phyloP scores from a whole-genome alignment of 2,888 invertebrate species.

The Meliscaeva auricollis region DNA sequence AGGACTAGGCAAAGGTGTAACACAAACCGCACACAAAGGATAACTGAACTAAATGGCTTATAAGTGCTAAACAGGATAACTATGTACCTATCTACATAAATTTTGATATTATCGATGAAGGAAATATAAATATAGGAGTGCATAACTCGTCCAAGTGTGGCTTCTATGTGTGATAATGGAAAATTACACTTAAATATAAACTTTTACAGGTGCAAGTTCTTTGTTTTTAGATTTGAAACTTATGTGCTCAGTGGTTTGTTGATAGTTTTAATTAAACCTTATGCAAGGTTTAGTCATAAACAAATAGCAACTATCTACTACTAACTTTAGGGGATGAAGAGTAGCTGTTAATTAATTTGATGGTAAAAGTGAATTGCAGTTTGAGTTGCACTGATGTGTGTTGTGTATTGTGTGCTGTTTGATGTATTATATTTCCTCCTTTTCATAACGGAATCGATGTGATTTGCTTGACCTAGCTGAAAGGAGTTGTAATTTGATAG shows the following conservation, averaged over 20 bases:
- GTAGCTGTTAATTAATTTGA: slow-evolving; percentile 50
- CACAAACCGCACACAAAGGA: slow-evolving; percentile 29
- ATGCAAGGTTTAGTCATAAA: slow-evolving; percentile 45
- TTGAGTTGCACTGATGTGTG: slow-evolving; percentile 38
- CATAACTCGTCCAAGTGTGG: slow-evolving; percentile 31
- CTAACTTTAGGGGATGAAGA: slow-evolving; percentile 9
- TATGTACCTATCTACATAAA: neutral
- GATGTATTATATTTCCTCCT: slow-evolving; percentile 39
- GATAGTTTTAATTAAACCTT: slow-evolving; percentile 65
- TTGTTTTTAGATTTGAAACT: slow-evolving; percentile 23
- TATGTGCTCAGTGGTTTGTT: slow-evolving; percentile 39
- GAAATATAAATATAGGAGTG: slow-evolving; percentile 45
- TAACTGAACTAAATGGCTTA: slow-evolving; percentile 50
- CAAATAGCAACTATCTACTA: neutral
- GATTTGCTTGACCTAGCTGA: slow-evolving; percentile 63
- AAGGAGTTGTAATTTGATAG: slow-evolving; percentile 55
- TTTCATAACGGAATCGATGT: slow-evolving; percentile 29
- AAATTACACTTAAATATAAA: slow-evolving; percentile 10
- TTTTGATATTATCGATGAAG: slow-evolving; percentile 5
- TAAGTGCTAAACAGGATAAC: slow-evolving; percentile 27
- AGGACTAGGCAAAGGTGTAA: neutral
- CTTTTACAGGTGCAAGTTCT: slow-evolving; percentile 44
- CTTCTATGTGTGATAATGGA: slow-evolving; percentile 38
- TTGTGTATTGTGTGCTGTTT: no score
- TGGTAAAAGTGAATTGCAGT: slow-evolving; percentile 52